Percentiles rank a stretch among this genome's conserved stretches.
Conservation (phyloP, 2,113 vertebrate species). For the Ceyx melanurus region DNA sequence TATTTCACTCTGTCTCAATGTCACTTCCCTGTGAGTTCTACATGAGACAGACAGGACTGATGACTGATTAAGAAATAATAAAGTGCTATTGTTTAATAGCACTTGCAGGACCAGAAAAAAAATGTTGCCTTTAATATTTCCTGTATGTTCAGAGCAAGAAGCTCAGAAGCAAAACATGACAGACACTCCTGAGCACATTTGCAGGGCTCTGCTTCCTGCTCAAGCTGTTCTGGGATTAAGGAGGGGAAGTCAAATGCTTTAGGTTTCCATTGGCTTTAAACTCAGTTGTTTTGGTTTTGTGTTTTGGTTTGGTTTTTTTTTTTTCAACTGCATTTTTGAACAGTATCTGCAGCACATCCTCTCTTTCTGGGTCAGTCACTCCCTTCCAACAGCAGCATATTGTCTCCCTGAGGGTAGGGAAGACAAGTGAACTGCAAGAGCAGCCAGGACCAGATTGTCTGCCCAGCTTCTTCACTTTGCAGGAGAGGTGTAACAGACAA, state of each 20-base stretch:
- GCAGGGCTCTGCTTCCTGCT: conserved; percentile 13
- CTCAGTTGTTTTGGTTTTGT: not conserved
- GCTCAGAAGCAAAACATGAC: conserved; percentile 2
- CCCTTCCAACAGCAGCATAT: conserved; percentile 38
- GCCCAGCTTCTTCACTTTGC: conserved; percentile 32
- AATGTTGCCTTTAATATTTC: conserved; percentile 32
- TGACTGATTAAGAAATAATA: not conserved
- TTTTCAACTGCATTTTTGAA: not conserved
- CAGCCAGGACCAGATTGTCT: not conserved
- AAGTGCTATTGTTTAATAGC: not conserved
- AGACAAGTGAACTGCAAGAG: conserved; percentile 39
- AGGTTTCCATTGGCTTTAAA: not conserved
- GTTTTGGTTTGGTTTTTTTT: not conserved
- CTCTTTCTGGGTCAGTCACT: conserved; percentile 58
- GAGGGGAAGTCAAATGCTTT: not conserved
- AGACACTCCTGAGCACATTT: not conserved
- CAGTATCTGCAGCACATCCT: not conserved
- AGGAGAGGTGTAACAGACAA: not conserved
- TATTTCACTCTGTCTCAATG: not conserved
- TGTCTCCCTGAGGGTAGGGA: conserved; percentile 36
- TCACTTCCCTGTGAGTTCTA: not conserved
- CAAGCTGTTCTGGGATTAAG: not conserved
- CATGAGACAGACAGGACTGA: not conserved
- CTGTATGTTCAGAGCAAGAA: not conserved
- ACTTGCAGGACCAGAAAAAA: not conserved